Evolutionary conservation across 92 coral and sea anemone species (phyloP), one percentile per base, ranked within the genome.

Genomic region (Porites divaricata): DNA sequence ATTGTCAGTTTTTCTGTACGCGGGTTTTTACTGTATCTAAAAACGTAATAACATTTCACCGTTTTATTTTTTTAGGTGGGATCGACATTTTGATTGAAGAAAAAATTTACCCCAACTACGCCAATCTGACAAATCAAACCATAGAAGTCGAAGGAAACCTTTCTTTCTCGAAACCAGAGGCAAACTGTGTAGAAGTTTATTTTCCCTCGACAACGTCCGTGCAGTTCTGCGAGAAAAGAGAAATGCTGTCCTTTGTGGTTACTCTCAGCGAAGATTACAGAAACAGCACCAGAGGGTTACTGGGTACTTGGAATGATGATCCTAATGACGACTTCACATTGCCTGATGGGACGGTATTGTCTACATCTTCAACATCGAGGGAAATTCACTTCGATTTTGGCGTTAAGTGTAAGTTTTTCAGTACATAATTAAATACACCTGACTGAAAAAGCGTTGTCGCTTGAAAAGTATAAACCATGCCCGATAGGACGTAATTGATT

Each of bases 241-340:
- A 64, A 23, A 91, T 91, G 94, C 61, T 91, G 79, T 69, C 86
- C 50, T 88, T 91, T 6, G 89, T 83, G 0, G 61, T 88, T 9
- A 75, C 87, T n/a, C 69, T 78, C 1, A 79, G 80, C 14, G 86
- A 83, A 0, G 70, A 62, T 62, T 91, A 25, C 62, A 79, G 78
- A 75, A 88, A 88, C 74, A 59, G 28, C 48, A 91, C 91, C 68
- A 91, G 35, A 84, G 94, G 94, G 7, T 86, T 91, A 53, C 78
- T 91, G 78, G 94, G 94, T 35, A 88, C 90, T 10, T 91, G 86
- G 86, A 87, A 89, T 58, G 95, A 80, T 88, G 25, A 92, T 74
- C 76, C 86, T 9, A 77, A 61, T 20, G 91, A 91, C 66, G 94
- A 91, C 86, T 91, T 78, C 45, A 88, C 94, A 23, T 84, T 83